These are phyloP conservation scores for Bruchidius siliquastri DNA, from an alignment of 2,888 invertebrate species.

Conservation along the genomic window DNA sequence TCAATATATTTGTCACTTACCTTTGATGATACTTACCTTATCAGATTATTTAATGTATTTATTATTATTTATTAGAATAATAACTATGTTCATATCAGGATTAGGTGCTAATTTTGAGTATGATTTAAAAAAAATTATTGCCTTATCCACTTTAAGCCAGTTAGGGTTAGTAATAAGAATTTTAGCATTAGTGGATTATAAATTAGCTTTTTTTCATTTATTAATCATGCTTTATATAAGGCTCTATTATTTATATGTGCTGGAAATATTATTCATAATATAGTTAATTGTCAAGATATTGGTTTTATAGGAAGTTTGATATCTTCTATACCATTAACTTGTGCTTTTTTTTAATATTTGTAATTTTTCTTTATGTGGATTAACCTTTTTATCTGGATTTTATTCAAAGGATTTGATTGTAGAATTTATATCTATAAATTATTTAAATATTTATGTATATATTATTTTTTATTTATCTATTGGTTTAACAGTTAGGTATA, in stretches of 20 bases:
- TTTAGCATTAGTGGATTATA: conserved; percentile 46
- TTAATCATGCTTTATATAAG: conserved; percentile 72
- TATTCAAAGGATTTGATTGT: conserved; percentile 60
- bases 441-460: conserved; percentile 54
- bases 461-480: conserved; percentile 55
- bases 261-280: conserved; percentile 63
- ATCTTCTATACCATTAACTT: conserved; percentile 51
- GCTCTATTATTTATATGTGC: conserved; percentile 70
- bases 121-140: conserved; percentile 77
- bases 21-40: conserved; percentile 56
- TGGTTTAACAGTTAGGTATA: conserved; percentile 50
- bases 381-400: conserved; percentile 47
- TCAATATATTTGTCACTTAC: conserved; percentile 57
- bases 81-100: conserved; percentile 60
- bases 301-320: conserved; percentile 55
- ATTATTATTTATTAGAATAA: conserved; percentile 55
- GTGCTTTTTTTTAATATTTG: conserved; percentile 46
- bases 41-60: conserved; percentile 45
- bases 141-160: conserved; percentile 66
- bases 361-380: conserved; percentile 27
- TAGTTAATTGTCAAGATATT: conserved; percentile 63
- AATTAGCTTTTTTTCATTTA: conserved; percentile 67
- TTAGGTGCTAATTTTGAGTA: conserved; percentile 63
- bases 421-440: conserved; percentile 52
- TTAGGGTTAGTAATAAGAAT: conserved; percentile 65